Base-by-base conservation (phyloP, 2,797 vertebrate species). In the Psittacula echo region DNA sequence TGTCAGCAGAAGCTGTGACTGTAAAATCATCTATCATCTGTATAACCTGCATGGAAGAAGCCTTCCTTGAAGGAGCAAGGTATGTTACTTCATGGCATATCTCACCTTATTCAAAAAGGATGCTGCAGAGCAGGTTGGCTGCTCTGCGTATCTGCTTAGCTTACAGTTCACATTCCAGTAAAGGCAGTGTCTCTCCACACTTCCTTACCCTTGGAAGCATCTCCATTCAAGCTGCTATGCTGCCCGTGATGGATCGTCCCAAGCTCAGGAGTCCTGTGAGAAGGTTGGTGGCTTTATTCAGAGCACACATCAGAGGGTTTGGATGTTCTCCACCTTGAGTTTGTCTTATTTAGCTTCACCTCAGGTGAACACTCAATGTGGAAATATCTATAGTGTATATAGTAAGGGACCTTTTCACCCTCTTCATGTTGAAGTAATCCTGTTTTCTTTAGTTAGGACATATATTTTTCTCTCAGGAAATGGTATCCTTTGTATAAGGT, bases 401-500 rank as follows among this genome's bases (percentile, higher is more conserved):
- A 14, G 15, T 47, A 12, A 50, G 32, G 5, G 74, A 12, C 13
- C 2, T 53, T 71, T 84, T 48, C 7, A 20, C 56, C 4, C 7
- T 50, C 3, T 74, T 45, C 34, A 8, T 23, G 10, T 61, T 62
- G 34, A 78, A 71, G 10, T 47, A 42, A 13, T 60, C 5, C 4
- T 29, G 0, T 47, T 60, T 42, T 53, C 5, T 42, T 58, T n/a
- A 44, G 5, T 6, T 68, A 23, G 8, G 75, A 26, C 3, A 0
- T 50, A 0, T 29, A 6, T 4, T 0, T 1, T 30, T 87, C 64
- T 5, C 7, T 24, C 19, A 45, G 51, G 7, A 13, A 16, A 42
- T 0, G 3, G 2, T 32, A 16, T 56, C 10, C 3, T 5, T 7
- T 72, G 16, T 11, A 10, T 73, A 32, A 80, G 72, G 10, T 37